Percentiles rank a stretch among this genome's conserved stretches.
phyloP scores from a whole-genome alignment of 2,888 invertebrate genomes.

The Ectemnius lituratus region DNA sequence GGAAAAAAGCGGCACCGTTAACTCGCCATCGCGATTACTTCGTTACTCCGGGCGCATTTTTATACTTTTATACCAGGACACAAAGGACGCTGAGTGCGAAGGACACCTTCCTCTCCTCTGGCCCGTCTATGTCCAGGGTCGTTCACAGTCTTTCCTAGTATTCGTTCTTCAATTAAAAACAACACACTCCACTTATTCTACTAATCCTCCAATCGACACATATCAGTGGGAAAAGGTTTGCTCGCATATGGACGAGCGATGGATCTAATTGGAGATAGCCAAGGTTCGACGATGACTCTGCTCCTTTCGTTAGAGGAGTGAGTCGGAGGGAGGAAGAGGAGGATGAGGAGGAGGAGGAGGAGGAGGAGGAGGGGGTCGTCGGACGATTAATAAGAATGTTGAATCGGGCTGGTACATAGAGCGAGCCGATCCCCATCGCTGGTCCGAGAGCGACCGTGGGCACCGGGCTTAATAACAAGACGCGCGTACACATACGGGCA shows the following conservation, averaged over 20 bases:
- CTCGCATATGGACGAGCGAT: too few species aligned
- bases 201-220: too few species aligned
- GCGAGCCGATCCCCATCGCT: slow-evolving; percentile 31
- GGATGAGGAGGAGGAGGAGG: background rate
- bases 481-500: slow-evolving; percentile 48
- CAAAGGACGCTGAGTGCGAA: background rate
- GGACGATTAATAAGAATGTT: slow-evolving; percentile 49
- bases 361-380: slow-evolving; percentile 28
- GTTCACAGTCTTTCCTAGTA: background rate
- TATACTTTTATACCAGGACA: background rate
- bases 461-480: slow-evolving; percentile 57
- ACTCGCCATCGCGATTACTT: background rate
- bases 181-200: background rate
- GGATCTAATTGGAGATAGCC: too few species aligned
- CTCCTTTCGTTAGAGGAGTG: background rate
- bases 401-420: slow-evolving; percentile 32
- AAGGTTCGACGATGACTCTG: too few species aligned
- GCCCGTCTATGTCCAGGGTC: background rate
- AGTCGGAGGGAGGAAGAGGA: slow-evolving; percentile 1
- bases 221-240: too few species aligned
- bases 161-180: background rate
- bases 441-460: slow-evolving; percentile 46
- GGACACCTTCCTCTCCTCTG: background rate
- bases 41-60: background rate
- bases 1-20: slow-evolving; percentile 8